phyloP scores from a whole-genome alignment of 2,113 vertebrate species.

The Oryzias woworae region DNA sequence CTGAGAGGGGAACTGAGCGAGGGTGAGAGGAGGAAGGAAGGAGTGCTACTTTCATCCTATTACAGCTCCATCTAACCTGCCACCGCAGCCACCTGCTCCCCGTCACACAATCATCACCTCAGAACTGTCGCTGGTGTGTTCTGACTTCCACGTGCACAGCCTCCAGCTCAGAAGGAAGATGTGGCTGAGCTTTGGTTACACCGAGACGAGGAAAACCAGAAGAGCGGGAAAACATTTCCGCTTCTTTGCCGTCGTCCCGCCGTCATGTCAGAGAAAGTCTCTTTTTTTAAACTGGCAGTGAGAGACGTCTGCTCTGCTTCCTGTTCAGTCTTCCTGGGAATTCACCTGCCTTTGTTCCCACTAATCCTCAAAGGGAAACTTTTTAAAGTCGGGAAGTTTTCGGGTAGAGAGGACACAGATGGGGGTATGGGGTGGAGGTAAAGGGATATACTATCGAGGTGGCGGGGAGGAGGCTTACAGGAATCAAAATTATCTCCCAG shows the following conservation, averaged over 20 bases:
- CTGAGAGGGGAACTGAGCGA: slow-evolving; percentile 25
- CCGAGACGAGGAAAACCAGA: slow-evolving; percentile 22
- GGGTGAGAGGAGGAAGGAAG: slow-evolving; percentile 37
- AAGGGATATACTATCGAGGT: slow-evolving; percentile 62
- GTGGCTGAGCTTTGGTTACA: slow-evolving; percentile 28
- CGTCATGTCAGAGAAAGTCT: slow-evolving; percentile 34
- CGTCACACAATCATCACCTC: slow-evolving; percentile 20
- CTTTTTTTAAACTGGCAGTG: slow-evolving; percentile 42
- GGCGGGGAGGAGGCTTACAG: slow-evolving; percentile 56
- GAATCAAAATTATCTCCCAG: slow-evolving; percentile 65
- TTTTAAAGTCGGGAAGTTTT: slow-evolving; percentile 73
- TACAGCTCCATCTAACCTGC: slow-evolving; percentile 64
- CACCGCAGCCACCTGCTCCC: slow-evolving; percentile 56
- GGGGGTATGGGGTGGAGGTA: slow-evolving; percentile 28
- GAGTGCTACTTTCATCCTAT: slow-evolving; percentile 65
- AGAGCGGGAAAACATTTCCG: slow-evolving; percentile 2
- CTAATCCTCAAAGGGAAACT: slow-evolving; percentile 70
- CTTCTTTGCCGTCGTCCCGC: slow-evolving; percentile 22
- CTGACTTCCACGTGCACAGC: background rate
- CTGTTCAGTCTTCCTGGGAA: slow-evolving; percentile 45
- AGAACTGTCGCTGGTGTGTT: slow-evolving; percentile 14
- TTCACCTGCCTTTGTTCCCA: slow-evolving; percentile 70
- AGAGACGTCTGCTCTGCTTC: background rate
- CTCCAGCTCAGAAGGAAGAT: slow-evolving; percentile 1
- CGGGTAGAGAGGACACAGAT: slow-evolving; percentile 36